A percentile compares a stretch with the other conserved stretches of the same genome.
phyloP scores from a whole-genome alignment of 2,888 invertebrate species.

The Dryobotodes eremita region DNA sequence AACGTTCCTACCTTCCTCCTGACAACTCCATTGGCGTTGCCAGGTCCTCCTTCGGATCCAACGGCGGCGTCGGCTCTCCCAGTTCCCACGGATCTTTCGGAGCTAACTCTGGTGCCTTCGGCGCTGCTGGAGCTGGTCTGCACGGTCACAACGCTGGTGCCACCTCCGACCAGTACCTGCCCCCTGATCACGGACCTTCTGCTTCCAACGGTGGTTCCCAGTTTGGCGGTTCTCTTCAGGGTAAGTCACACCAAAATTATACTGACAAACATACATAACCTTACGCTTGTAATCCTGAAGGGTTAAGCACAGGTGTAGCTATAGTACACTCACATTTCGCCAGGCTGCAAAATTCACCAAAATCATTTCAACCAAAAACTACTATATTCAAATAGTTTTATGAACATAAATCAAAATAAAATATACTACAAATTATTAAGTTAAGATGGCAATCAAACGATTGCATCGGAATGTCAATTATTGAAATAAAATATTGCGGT shows the following conservation, averaged over 20 bases:
- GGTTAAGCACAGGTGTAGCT: background rate
- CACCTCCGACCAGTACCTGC: slow-evolving; percentile 85
- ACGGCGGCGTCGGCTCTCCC: slow-evolving; percentile 45
- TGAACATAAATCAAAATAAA: background rate
- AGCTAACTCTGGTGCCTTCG: slow-evolving; percentile 53
- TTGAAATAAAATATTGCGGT: slow-evolving; percentile 12
- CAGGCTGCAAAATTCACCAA: background rate
- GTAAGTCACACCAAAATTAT: background rate
- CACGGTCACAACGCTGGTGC: slow-evolving; percentile 69
- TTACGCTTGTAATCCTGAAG: too few species aligned
- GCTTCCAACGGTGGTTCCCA: slow-evolving; percentile 61
- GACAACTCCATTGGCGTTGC: slow-evolving; percentile 57
- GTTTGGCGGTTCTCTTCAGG: slow-evolving; percentile 52
- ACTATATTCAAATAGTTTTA: background rate
- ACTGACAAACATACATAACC: too few species aligned
- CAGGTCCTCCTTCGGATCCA: slow-evolving; percentile 56
- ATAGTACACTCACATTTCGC: background rate
- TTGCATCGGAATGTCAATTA: slow-evolving; percentile 20
- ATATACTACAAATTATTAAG: background rate
- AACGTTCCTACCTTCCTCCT: slow-evolving; percentile 86
- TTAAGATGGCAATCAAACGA: slow-evolving; percentile 16
- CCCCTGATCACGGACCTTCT: slow-evolving; percentile 80
- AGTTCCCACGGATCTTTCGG: slow-evolving; percentile 60
- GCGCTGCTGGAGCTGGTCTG: slow-evolving; percentile 42
- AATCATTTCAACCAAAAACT: background rate